These are phyloP conservation scores for Ornithoptera alexandrae DNA, from an alignment of 2,888 invertebrate genomes.

Conservation along the genomic window DNA sequence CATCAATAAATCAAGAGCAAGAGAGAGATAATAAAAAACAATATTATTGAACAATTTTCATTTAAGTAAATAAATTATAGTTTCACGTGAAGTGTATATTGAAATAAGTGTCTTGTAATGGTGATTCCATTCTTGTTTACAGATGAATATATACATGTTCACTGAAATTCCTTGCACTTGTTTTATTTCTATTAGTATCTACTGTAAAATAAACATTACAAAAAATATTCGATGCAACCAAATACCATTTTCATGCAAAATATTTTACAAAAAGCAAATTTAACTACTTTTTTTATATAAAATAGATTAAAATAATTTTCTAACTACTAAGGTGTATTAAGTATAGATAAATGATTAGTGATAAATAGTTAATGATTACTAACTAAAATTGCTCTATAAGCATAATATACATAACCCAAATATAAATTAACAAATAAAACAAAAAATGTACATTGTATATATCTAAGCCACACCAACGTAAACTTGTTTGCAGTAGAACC, in stretches of 20 bases:
- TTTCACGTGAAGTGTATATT: not conserved
- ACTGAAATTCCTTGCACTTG: conserved; percentile 58
- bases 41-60: not conserved
- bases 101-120: not conserved
- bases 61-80: not conserved
- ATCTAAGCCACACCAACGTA: conserved; percentile 66
- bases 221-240: conserved; percentile 58
- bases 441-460: conserved; percentile 46
- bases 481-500: conserved; percentile 59
- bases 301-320: conserved; percentile 3
- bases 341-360: conserved; percentile 30
- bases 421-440: conserved; percentile 39
- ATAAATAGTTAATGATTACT: conserved; percentile 22
- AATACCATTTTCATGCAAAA: conserved; percentile 60
- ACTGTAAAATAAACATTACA: conserved; percentile 50
- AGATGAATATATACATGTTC: conserved; percentile 16
- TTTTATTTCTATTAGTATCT: conserved; percentile 53
- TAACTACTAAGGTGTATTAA: not conserved
- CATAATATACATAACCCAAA: conserved; percentile 38
- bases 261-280: conserved; percentile 39
- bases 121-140: conserved; percentile 5
- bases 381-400: conserved; percentile 40
- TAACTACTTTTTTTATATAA: conserved; percentile 4
- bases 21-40: conserved; percentile 32
- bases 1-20: conserved; percentile 66